phyloP scores from a whole-genome alignment of 2,888 invertebrate genomes.

The Caenorhabditis doughertyi region DNA sequence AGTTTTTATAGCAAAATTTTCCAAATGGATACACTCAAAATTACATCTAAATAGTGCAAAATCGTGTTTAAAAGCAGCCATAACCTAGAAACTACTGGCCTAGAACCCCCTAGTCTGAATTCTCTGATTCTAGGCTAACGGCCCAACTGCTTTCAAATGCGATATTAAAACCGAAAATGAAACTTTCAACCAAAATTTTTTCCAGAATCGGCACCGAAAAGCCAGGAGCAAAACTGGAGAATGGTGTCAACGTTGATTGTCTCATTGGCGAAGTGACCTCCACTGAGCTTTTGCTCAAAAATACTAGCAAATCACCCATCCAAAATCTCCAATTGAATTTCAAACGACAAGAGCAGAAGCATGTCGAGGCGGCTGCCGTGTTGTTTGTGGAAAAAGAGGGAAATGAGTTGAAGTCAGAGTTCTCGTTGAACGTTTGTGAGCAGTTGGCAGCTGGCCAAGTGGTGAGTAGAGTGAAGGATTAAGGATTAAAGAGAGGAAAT shows the following conservation, averaged over 20 bases:
- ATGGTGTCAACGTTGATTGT: conserved; percentile 45
- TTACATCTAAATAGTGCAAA: too few relatives aligned
- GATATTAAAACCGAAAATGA: too few relatives aligned
- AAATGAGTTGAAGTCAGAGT: conserved; percentile 68
- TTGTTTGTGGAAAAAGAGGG: conserved; percentile 68
- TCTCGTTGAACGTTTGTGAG: conserved; percentile 37
- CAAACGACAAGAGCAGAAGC: conserved; percentile 68
- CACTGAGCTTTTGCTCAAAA: conserved; percentile 52
- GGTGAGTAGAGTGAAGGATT: too few relatives aligned
- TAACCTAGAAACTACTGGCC: too few relatives aligned
- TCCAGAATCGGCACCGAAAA: conserved; percentile 42
- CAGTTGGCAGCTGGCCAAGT: neutral
- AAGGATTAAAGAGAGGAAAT: too few relatives aligned
- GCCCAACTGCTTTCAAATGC: too few relatives aligned
- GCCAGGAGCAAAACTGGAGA: conserved; percentile 27
- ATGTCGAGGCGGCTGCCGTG: conserved; percentile 70
- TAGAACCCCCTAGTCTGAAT: too few relatives aligned
- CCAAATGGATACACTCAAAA: too few relatives aligned
- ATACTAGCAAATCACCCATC: conserved; percentile 14
- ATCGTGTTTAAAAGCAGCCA: too few relatives aligned
- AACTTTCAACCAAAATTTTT: neutral
- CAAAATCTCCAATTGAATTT: conserved; percentile 63
- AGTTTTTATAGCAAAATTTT: neutral
- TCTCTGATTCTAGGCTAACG: too few relatives aligned
- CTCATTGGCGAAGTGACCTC: conserved; percentile 71